Conservation (phyloP, 1,140 invertebrate genomes). For the Brachionus plicatilis region DNA sequence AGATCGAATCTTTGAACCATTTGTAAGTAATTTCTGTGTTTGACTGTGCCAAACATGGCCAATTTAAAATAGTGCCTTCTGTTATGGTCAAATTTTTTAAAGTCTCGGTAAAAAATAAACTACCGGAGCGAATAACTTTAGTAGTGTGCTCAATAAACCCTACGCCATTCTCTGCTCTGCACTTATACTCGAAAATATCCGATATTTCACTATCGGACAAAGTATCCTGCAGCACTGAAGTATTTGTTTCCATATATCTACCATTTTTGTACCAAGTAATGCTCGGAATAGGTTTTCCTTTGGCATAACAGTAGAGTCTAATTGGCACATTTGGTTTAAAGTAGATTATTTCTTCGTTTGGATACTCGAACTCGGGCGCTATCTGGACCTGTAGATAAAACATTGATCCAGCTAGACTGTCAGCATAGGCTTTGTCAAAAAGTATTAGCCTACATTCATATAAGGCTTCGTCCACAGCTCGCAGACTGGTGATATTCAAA, state of each 20-base stretch:
- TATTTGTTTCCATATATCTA: constrained; percentile 9
- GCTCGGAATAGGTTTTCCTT: constrained; percentile 11
- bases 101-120: constrained; percentile 36
- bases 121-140: constrained; percentile 36
- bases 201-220: background rate
- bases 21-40: constrained; percentile 38
- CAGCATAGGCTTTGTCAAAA: constrained; percentile 39
- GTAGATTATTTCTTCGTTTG: constrained; percentile 33
- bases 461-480: constrained; percentile 20
- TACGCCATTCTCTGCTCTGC: constrained; percentile 1
- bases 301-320: constrained; percentile 34
- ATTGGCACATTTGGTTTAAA: constrained; percentile 23
- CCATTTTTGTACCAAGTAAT: constrained; percentile 37
- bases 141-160: constrained; percentile 20
- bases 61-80: constrained; percentile 37
- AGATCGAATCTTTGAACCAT: constrained; percentile 33
- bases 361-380: constrained; percentile 36
- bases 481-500: constrained; percentile 5
- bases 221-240: constrained; percentile 34
- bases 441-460: constrained; percentile 29
- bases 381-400: constrained; percentile 39
- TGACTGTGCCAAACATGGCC: constrained; percentile 38
- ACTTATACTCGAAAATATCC: constrained; percentile 36
- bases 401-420: constrained; percentile 27
- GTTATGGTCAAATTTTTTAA: constrained; percentile 37